Evolutionary conservation across 1,140 invertebrate genomes (phyloP).

Genomic region (Papilio dardanus): DNA sequence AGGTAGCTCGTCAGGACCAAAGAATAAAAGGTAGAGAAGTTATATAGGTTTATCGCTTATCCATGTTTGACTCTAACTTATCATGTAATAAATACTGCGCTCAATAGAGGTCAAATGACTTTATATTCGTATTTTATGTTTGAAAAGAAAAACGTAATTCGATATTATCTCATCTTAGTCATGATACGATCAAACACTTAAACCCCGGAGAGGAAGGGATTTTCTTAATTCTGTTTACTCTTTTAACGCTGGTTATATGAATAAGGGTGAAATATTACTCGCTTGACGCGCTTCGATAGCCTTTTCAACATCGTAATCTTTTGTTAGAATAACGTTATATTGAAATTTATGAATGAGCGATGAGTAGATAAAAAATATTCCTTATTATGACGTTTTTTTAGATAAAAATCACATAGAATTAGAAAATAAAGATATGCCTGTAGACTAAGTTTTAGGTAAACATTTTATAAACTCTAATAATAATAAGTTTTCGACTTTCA

Average conservation of each 20-base stretch:
- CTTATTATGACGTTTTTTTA: background rate
- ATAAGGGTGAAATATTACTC: slow-evolving; percentile 27
- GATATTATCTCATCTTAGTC: background rate
- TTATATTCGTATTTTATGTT: background rate
- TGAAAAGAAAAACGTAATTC: background rate
- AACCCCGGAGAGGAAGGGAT: background rate
- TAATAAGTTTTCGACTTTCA: no score
- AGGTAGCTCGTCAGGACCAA: no score
- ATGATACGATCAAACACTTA: slow-evolving; percentile 7
- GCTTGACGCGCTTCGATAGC: slow-evolving; percentile 4
- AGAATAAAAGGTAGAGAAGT: no score
- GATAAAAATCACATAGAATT: no score
- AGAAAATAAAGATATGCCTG: no score
- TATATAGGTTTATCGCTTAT: no score
- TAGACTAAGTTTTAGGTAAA: background rate
- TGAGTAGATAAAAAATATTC: background rate
- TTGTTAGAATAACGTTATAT: slow-evolving; percentile 17
- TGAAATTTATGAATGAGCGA: slow-evolving; percentile 2
- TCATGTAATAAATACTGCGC: no score
- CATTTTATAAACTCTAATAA: background rate
- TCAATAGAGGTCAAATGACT: background rate
- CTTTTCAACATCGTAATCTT: slow-evolving; percentile 24
- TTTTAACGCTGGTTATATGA: slow-evolving; percentile 11
- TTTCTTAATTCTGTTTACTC: slow-evolving; percentile 25
- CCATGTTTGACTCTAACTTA: background rate